Percentiles rank a stretch among this genome's conserved stretches.
These are phyloP conservation scores for Remorina albescens DNA, from an alignment of 2,797 vertebrate species.

Conservation along the genomic window DNA sequence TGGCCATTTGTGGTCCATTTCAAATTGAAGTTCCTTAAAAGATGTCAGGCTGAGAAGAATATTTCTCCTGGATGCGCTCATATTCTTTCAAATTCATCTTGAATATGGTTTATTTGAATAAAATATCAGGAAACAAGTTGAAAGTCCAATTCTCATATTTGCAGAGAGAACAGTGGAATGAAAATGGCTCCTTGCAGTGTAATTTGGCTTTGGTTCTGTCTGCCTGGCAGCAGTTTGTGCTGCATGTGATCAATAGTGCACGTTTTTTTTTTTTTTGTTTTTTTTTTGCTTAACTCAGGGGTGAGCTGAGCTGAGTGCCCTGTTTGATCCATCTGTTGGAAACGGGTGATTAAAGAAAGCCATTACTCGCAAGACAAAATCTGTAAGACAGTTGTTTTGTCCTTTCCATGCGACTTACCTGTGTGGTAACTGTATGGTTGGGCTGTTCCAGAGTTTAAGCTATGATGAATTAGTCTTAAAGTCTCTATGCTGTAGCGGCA, in stretches of 20 bases:
- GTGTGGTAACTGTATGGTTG: neutral
- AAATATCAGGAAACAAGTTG: neutral
- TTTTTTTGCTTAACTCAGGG: slow-evolving; percentile 16
- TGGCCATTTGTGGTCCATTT: slow-evolving; percentile 31
- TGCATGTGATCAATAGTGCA: slow-evolving; percentile 41
- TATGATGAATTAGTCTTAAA: neutral
- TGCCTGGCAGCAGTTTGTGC: slow-evolving; percentile 31
- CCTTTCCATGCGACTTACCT: neutral
- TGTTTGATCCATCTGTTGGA: slow-evolving; percentile 44
- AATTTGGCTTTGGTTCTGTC: slow-evolving; percentile 28
- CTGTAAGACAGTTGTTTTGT: neutral
- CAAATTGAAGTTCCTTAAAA: slow-evolving; percentile 21
- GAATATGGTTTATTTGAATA: neutral
- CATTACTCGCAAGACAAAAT: neutral
- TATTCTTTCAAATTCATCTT: neutral
- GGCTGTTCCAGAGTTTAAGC: neutral
- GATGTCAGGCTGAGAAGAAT: slow-evolving; percentile 27
- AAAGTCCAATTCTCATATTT: neutral
- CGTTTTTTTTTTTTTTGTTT: slow-evolving; percentile 19
- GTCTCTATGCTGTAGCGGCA: neutral
- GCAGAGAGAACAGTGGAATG: slow-evolving; percentile 1
- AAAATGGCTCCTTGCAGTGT: slow-evolving; percentile 31
- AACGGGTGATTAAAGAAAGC: neutral
- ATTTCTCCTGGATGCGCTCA: neutral
- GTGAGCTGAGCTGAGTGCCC: slow-evolving; percentile 29